phyloP scores from a whole-genome alignment of 2,888 invertebrate genomes.

The Meiosimyza platycephala region DNA sequence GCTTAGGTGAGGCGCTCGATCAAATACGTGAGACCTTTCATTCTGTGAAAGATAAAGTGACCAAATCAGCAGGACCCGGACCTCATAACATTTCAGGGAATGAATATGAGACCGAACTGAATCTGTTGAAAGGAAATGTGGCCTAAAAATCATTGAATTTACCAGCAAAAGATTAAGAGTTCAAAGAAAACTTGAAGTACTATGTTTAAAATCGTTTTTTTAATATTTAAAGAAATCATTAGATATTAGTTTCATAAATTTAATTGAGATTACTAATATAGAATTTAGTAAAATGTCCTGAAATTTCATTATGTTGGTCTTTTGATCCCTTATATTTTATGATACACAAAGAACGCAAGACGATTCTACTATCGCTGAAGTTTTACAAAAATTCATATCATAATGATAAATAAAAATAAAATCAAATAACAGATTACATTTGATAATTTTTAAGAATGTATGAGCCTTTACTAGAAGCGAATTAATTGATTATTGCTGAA shows the following conservation, averaged over 20 bases:
- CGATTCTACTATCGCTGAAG: no score
- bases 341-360: no score
- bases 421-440: no score
- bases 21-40: slow-evolving; percentile 76
- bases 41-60: slow-evolving; percentile 71
- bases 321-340: background rate
- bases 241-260: slow-evolving; percentile 33
- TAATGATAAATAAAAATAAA: background rate
- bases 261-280: slow-evolving; percentile 30
- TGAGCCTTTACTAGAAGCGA: no score
- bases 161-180: background rate
- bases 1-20: slow-evolving; percentile 78
- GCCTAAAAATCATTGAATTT: slow-evolving; percentile 37
- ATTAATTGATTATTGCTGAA: no score
- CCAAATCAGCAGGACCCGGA: slow-evolving; percentile 65
- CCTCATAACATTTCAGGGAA: slow-evolving; percentile 70
- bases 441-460: no score
- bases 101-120: slow-evolving; percentile 62
- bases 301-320: background rate
- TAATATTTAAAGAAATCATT: slow-evolving; percentile 33
- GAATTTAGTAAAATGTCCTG: slow-evolving; percentile 5
- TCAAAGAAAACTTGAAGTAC: slow-evolving; percentile 8
- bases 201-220: background rate
- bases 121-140: slow-evolving; percentile 59
- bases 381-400: background rate